A percentile compares a stretch with the other conserved stretches of the same genome.
Evolutionary conservation across 2,797 vertebrate species (phyloP).

Genomic region (Morelia viridis): DNA sequence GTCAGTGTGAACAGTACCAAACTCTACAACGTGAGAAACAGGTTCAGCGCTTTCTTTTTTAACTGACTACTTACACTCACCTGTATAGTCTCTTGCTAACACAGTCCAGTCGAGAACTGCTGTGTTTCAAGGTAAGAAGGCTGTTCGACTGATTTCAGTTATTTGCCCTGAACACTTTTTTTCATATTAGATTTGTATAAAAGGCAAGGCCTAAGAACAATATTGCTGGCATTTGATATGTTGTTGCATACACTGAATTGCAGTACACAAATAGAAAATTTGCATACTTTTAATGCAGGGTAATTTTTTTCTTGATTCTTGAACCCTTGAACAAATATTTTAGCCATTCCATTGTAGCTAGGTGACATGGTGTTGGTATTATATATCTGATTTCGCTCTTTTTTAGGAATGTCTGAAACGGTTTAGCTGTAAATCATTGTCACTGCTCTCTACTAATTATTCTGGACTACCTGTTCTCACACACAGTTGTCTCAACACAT

Average conservation of each 20-base stretch:
- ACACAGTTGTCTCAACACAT: not conserved
- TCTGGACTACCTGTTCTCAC: not conserved
- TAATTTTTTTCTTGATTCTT: not conserved
- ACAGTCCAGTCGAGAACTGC: too few relatives aligned
- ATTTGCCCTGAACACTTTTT: not conserved
- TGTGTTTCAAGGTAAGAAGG: too few relatives aligned
- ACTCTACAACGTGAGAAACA: too few relatives aligned
- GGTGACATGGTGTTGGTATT: not conserved
- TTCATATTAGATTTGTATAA: not conserved
- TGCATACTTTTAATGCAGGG: not conserved
- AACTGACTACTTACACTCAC: too few relatives aligned
- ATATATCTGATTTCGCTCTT: not conserved
- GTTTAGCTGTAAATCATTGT: not conserved
- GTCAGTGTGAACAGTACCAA: too few relatives aligned
- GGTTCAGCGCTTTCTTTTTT: too few relatives aligned
- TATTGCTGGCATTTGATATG: not conserved
- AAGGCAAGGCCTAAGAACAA: not conserved
- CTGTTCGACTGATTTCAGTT: not conserved
- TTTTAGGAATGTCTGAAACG: not conserved
- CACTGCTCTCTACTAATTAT: not conserved
- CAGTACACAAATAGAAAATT: not conserved
- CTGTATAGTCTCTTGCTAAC: too few relatives aligned
- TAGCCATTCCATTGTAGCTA: not conserved
- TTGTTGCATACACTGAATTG: not conserved
- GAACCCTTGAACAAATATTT: not conserved